Evolutionary conservation across 2,888 invertebrate genomes (phyloP), one percentile per base, ranked within the genome.

Genomic region (Acanthosepion esculentum): DNA sequence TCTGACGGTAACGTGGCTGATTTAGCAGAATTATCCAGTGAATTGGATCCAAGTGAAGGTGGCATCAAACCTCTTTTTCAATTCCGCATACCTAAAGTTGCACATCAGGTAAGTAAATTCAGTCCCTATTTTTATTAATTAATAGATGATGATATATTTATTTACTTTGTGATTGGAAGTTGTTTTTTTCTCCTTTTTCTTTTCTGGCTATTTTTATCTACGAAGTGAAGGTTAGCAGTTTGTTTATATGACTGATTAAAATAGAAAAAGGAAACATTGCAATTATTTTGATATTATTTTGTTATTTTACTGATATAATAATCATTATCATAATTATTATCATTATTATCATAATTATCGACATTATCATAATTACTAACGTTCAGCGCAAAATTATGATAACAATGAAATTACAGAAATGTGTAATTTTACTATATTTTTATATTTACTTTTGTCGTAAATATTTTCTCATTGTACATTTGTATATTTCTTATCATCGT

Each of bases 61-160:
- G 96, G 96, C 93, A 95, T 64, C 94, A 96, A 96, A 94, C 96
- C 96, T 53, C 95, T 96, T 33, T 96, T 96, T 94, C 95, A 95
- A 94, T 97, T 97, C 95, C 96, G 96, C 95, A 97, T 97, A 95
- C 97, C 97, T 33, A 96, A 96, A 48, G 95, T 96, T 53, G 96
- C 96, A 94, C 95, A 95, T 64, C 95, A 96, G 94, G 94, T 95
- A 23, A 91, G 95, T 20, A 95, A 96, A 20, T 5, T 55, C 5
- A 5, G 15, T 55, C 15, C 20, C 20, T 55, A 55, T 55, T 55
- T 53, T 20, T 20, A 20, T 55, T 15, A 15, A 15, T 55, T 20
- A 41, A 41, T 41, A 41, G 41, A 41, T 3, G 41, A 41, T 41
- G 41, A 41, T 41, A 41, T 41, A 41, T 41, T 41, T 41, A 41